phyloP scores from a whole-genome alignment of 92 coral and sea anemone genomes.

The Umimayanthus kanabou region DNA sequence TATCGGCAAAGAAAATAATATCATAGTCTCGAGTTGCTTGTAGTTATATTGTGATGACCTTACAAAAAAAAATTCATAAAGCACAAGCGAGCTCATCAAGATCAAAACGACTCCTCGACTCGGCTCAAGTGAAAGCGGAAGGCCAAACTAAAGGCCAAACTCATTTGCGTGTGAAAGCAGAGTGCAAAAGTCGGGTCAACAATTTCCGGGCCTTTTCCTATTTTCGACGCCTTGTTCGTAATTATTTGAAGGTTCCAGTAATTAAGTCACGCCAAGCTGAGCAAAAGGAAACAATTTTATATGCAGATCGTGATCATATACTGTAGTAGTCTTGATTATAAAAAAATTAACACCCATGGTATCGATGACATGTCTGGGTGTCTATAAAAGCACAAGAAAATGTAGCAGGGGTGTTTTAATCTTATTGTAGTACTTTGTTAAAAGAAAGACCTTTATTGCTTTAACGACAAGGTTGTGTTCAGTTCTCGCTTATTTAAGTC shows the following conservation, averaged over 20 bases:
- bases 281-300: background rate
- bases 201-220: conserved; percentile 31
- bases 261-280: conserved; percentile 8
- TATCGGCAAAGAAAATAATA: background rate
- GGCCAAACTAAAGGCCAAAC: conserved; percentile 17
- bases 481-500: background rate
- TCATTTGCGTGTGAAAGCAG: conserved; percentile 18
- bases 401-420: too few species aligned
- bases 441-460: background rate
- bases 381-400: too few species aligned
- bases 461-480: background rate
- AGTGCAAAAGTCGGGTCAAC: conserved; percentile 1
- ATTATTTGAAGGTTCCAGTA: background rate
- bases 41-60: background rate
- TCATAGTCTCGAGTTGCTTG: background rate
- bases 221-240: background rate
- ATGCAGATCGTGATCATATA: background rate
- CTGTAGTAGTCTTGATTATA: background rate
- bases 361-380: too few species aligned
- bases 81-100: background rate
- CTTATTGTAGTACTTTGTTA: too few species aligned
- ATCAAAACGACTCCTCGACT: background rate
- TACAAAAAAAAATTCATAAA: background rate
- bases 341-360: background rate
- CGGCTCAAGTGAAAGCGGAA: conserved; percentile 26